Base-by-base conservation (phyloP, 2,797 vertebrate species). In the Mastacembelus armatus region DNA sequence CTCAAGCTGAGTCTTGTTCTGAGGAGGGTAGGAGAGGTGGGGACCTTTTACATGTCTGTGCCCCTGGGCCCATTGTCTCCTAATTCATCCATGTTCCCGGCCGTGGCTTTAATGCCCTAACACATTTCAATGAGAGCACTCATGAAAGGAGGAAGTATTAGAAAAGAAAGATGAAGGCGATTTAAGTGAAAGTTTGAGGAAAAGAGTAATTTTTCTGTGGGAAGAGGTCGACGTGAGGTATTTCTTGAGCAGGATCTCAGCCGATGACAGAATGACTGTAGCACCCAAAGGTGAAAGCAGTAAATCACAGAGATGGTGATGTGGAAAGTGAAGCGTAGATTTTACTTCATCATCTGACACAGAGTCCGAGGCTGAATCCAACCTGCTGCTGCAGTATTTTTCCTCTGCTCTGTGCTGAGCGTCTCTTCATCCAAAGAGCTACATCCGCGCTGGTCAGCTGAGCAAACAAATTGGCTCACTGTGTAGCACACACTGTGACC, bases 231-330 rank as follows among this genome's bases (percentile, higher is more conserved):
- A 82, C 60, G 63, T 80, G 77, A 84, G 60, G 12, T 24, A 50
- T 78, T 78, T 86, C 65, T 57, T 36, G 66, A 83, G 60, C 69
- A 65, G 72, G 18, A 50, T 71, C 67, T 57, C 49, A 22, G 65
- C 39, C 39, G n/a, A 48, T 59, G 73, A 80, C 64, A 59, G 66
- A 69, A 60, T 44, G 51, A 70, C 64, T 72, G 70, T 56, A 75
- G 62, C 74, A 60, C 21, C 57, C 42, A 78, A 74, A 78, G 74
- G 73, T 82, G 77, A 77, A 55, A 2, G 64, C 74, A 48, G 66
- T 70, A 72, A 81, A 83, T 83, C 77, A 56, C 59, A 49, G 33
- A 44, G 59, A 70, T 32, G 66, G 44, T 12, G 11, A 56, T 38
- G 68, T 73, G 54, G 45, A 67, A 74, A 76, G 43, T 10, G 56